Evolutionary conservation across 2,888 invertebrate genomes (phyloP), one percentile per base, ranked within the genome.

Genomic region (Bombyx huttoni): DNA sequence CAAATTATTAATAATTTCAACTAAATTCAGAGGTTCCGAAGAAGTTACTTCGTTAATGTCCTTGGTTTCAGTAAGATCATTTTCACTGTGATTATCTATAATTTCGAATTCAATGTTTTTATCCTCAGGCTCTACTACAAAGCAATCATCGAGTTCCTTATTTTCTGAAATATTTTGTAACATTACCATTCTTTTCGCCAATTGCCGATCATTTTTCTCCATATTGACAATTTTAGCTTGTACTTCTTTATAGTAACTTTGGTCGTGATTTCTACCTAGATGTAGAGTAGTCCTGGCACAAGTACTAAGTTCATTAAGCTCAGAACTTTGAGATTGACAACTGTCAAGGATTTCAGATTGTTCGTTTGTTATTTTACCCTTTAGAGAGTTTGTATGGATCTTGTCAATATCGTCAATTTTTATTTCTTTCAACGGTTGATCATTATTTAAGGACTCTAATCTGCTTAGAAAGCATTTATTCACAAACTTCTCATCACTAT

Each of bases 131-230:
- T 24, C 24, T 24, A 24, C 5, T 24, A 24, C 24, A 24, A 5
- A 24, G 24, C 24, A 24, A 24, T 24, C 24, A 24, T 24, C 24
- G 24, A 3, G 24, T 24, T 24, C 24, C 24, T 24, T 24, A 40
- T 40, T 40, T 40, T 40, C 40, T 40, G 12, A 40, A 8, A 12
- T 40, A 40, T 40, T 8, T 49, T 13, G 35, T 56, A 40, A 12
- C 12, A 6, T 40, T 8, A 59, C 46, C 56, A 86, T 63, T 63
- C 65, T 78, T n/a, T 68, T 68, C 5, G 65, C 71, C 53, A 87
- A 64, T 24, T 56, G 63, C 35, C 46, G 50, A 56, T 87, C 87
- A 62, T 85, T 74, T 62, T 67, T 60, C 58, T 87, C 87, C 77
- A 86, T 70, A 57, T 75, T 62, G 33, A 55, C 53, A 52, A 87